Base-by-base conservation (phyloP, 2,113 vertebrate genomes). In the Psilopogon haemacephalus region DNA sequence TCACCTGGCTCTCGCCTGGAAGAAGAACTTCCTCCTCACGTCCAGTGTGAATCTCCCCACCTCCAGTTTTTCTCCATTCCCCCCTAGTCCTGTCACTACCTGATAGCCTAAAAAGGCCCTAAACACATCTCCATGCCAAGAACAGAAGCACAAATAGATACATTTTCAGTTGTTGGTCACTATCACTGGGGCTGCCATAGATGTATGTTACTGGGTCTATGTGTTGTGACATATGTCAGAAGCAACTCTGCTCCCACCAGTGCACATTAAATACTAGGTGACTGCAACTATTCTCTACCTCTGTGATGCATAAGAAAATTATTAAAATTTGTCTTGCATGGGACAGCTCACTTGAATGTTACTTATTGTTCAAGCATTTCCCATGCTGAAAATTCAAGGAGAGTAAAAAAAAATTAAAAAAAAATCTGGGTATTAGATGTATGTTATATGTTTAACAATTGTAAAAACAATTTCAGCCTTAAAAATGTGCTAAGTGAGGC, bases 401-500 rank as follows among this genome's bases (percentile, higher is more conserved):
- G 6, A 33, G 13, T 72, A 74, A 96, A 95, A 83, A 96, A 95
- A 81, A 91, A 95, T 56, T 88, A 86, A 62, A 15, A 42, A 42
- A 42, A 17, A 44, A 44, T 85, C 26, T 75, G 42, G 5, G 30
- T 72, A 80, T 93, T 74, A 93, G 63, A 89, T 93, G 76, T 82
- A 30, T 52, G 92, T 93, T 55, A 62, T 86, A n/a, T 72, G 70
- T 48, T 89, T 88, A 95, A 89, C 1, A 3, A 73, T 63, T 37
- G n/a, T 83, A 54, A 96, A 93, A 95, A 94, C 71, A 71, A 89
- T 20, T 91, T 69, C 56, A 79, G 59, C 35, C 84, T 96, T 96
- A 80, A 89, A 70, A 90, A 96, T 82, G 65, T 92, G 85, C 76
- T 96, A 93, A 96, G 14, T 84, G 70, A 95, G 84, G 69, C 83